Evolutionary conservation across 2,888 invertebrate species (phyloP), one percentile per base, ranked within the genome.

Genomic region (Papilio demoleus): DNA sequence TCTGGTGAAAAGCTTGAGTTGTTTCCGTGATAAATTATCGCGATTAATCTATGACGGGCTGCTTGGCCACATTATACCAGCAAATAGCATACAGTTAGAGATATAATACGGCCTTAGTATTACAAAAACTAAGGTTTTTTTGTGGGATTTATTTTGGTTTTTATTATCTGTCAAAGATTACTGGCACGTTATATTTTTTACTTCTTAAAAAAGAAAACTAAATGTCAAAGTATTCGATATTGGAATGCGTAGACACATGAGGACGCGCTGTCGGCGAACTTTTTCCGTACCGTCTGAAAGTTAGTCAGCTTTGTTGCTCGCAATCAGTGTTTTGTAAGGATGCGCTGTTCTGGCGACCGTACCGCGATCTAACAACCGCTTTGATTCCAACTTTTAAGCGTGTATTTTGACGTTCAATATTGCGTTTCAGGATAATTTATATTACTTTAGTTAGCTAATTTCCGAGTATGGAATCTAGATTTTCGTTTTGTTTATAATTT

Each of bases 241-340:
- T 47, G 36, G 24, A 59, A 59, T 58, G 31, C 56, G 58, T 4
- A 27, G 78, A 77, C 77, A 77, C 74, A 71, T 74, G 70, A 81
- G 81, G 81, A 59, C 67, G 31, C 64, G 74, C 75, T 78, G 85
- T 83, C 86, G 85, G 76, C 81, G 83, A 92, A 92, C 87, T 91
- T 92, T 90, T 90, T 88, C 88, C 82, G 80, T 75, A 80, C 79
- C 81, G 81, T 79, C 77, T 73, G 75, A 84, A 88, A 90, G 88
- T 90, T 90, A 81, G 76, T 72, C 59, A 73, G 85, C 87, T 89
- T 88, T 89, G 91, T 90, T 86, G 83, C 79, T 80, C 79, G 85
- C 90, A 90, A 91, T 90, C 90, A 88, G 81, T 83, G 83, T 88
- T 87, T 90, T 90, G 90, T 91, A 90, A 90, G 91, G 90, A 88